phyloP scores from a whole-genome alignment of 1,140 invertebrate genomes.

The Drosophila pseudoobscura region DNA sequence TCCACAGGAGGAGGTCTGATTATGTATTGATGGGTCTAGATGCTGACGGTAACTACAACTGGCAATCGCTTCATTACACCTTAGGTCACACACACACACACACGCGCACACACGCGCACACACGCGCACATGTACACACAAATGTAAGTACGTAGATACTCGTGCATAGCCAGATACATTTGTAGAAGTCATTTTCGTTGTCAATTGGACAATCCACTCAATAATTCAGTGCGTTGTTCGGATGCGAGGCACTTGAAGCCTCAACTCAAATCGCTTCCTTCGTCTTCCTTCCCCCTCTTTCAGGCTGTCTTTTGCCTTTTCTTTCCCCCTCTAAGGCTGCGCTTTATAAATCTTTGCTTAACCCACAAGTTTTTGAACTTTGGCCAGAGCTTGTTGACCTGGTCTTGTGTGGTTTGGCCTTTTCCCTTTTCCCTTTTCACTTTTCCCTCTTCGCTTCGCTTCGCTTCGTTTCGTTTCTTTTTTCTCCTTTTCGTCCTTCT shows the following conservation, averaged over 20 bases:
- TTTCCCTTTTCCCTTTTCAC: no score
- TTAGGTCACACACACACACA: constrained; percentile 21
- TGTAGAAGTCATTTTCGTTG: constrained; percentile 40
- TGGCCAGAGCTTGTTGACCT: constrained; percentile 39
- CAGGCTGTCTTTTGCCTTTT: no score
- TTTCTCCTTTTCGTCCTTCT: neutral
- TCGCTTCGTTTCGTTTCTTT: no score
- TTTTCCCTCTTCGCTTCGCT: neutral
- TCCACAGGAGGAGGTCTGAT: constrained; percentile 9
- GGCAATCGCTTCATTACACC: constrained; percentile 63
- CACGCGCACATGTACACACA: constrained; percentile 6
- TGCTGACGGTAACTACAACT: constrained; percentile 44
- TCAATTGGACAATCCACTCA: constrained; percentile 57
- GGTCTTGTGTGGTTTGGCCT: neutral
- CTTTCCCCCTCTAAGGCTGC: neutral
- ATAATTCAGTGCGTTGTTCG: constrained; percentile 57
- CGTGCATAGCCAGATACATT: no score
- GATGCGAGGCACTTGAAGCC: neutral
- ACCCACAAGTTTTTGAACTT: constrained; percentile 58
- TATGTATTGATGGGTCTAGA: constrained; percentile 65
- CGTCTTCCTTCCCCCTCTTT: constrained; percentile 5
- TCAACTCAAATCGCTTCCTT: constrained; percentile 43
- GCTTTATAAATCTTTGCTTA: constrained; percentile 57
- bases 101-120: constrained; percentile 3
- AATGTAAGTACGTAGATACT: neutral